Percentiles rank a stretch among this genome's conserved stretches.
Conservation (phyloP, 2,113 vertebrate genomes). For the Monopterus albus region DNA sequence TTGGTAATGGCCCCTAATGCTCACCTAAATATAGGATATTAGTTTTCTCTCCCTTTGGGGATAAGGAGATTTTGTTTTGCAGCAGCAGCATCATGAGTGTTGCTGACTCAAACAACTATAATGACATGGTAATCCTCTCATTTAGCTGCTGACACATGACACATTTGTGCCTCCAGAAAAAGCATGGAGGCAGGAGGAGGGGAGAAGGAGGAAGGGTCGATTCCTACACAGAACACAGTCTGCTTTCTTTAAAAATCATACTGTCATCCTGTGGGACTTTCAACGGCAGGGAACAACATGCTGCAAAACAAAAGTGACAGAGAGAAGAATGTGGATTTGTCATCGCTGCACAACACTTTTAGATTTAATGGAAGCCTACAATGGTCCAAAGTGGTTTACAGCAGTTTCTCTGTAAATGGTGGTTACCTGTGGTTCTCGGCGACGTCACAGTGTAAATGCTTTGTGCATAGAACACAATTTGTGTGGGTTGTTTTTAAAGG, state of each 20-base stretch:
- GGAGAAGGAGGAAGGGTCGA: not conserved
- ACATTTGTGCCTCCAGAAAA: conserved; percentile 35
- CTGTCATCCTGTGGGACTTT: not conserved
- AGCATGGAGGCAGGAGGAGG: not conserved
- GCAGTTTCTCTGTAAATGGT: too few relatives aligned
- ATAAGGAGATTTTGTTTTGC: conserved; percentile 66
- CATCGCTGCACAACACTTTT: not conserved
- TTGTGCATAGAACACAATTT: too few relatives aligned
- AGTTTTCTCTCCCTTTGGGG: conserved; percentile 50
- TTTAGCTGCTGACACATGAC: conserved; percentile 60
- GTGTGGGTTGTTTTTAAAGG: too few relatives aligned
- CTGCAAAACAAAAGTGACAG: not conserved
- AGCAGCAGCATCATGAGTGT: conserved; percentile 46
- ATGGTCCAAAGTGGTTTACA: too few relatives aligned
- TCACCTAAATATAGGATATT: conserved; percentile 70
- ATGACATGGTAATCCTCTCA: conserved; percentile 75
- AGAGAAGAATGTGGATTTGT: not conserved
- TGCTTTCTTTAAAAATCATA: too few relatives aligned
- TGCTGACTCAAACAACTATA: conserved; percentile 67
- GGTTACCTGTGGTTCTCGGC: too few relatives aligned
- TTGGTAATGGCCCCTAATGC: conserved; percentile 66
- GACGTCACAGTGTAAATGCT: too few relatives aligned
- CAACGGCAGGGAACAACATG: too few relatives aligned
- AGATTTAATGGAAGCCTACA: too few relatives aligned
- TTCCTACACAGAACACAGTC: not conserved